phyloP scores from a whole-genome alignment of 2,113 vertebrate species.

The Poeciliopsis occidentalis region DNA sequence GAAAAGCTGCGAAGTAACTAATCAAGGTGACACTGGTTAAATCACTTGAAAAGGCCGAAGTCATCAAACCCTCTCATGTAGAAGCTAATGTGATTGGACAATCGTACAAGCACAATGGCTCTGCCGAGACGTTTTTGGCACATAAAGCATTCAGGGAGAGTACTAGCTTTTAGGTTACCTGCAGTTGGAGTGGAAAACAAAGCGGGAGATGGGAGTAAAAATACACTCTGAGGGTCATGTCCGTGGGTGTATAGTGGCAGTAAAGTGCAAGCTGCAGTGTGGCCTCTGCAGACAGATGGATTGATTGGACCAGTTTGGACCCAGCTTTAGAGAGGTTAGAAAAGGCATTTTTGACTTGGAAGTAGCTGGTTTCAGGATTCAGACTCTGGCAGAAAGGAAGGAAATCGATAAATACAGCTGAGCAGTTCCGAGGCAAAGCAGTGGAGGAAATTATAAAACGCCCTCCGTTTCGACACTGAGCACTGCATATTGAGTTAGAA shows the following conservation, averaged over 20 bases:
- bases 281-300: slow-evolving; percentile 17
- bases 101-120: neutral
- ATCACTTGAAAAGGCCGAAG: slow-evolving; percentile 9
- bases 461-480: neutral
- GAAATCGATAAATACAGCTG: neutral
- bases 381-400: slow-evolving; percentile 1
- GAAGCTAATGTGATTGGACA: slow-evolving; percentile 12
- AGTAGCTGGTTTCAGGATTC: slow-evolving; percentile 1
- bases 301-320: neutral
- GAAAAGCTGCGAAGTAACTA: slow-evolving; percentile 5
- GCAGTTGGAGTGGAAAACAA: neutral
- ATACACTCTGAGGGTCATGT: slow-evolving; percentile 6
- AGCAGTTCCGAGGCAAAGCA: slow-evolving; percentile 1
- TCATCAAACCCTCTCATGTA: slow-evolving; percentile 4
- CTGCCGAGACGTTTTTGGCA: neutral
- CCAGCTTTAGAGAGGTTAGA: slow-evolving; percentile 5
- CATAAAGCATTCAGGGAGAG: neutral
- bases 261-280: slow-evolving; percentile 5
- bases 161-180: slow-evolving; percentile 2
- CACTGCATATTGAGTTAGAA: neutral
- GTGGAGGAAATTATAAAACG: neutral
- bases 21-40: neutral
- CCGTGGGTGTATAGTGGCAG: slow-evolving; percentile 13
- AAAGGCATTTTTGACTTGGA: slow-evolving; percentile 1
- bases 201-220: slow-evolving; percentile 8